Evolutionary conservation across 2,113 vertebrate species (phyloP).

Genomic region (Gymnarchus niloticus): DNA sequence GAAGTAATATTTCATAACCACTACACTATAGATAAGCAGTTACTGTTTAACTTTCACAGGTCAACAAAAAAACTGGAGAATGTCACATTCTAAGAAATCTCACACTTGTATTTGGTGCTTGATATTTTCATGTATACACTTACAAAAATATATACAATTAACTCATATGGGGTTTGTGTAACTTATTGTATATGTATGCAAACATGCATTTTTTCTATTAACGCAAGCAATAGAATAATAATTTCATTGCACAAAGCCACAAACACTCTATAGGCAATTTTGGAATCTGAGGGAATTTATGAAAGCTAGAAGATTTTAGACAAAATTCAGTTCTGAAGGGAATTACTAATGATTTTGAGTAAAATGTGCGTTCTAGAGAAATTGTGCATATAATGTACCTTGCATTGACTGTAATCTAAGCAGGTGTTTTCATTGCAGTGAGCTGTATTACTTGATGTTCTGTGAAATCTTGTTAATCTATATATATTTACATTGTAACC

Average conservation of each 20-base stretch:
- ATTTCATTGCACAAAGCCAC: neutral
- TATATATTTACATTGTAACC: conserved; percentile 30
- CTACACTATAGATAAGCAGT: neutral
- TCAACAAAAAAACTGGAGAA: neutral
- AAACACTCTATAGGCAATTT: neutral
- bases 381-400: conserved; percentile 41
- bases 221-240: conserved; percentile 26
- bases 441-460: conserved; percentile 31
- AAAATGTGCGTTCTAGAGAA: neutral
- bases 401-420: conserved; percentile 27
- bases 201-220: conserved; percentile 23
- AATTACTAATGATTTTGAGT: neutral
- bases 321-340: neutral
- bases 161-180: neutral
- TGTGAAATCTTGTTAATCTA: conserved; percentile 25
- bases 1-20: too few relatives aligned
- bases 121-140: neutral
- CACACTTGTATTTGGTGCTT: conserved; percentile 14
- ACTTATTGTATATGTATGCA: neutral
- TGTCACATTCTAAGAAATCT: conserved; percentile 7
- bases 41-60: neutral
- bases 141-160: neutral
- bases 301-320: neutral
- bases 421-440: conserved; percentile 32
- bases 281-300: neutral